Percentiles rank a stretch among this genome's conserved stretches.
Evolutionary conservation across 2,113 vertebrate species (phyloP).

Genomic region (Potamarius usumacintae): DNA sequence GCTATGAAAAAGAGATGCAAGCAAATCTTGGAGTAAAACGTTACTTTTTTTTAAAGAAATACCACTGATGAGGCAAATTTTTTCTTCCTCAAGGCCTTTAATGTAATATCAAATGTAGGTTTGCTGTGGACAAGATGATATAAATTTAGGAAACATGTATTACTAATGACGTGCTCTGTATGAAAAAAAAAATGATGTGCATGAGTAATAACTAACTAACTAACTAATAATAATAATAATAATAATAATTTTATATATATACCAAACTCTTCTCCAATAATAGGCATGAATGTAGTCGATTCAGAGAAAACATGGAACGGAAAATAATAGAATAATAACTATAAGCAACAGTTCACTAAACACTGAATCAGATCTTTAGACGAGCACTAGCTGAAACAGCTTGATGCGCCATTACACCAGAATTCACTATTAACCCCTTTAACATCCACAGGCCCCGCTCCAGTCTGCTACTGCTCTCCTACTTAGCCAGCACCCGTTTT

Average conservation of each 20-base stretch:
- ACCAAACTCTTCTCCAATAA: not conserved
- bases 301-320: not conserved
- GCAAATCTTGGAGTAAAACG: slow-evolving; percentile 71
- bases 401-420: not conserved
- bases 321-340: slow-evolving; percentile 15
- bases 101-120: slow-evolving; percentile 78
- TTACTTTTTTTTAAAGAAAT: slow-evolving; percentile 63
- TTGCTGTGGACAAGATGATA: slow-evolving; percentile 73
- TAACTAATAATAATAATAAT: slow-evolving; percentile 3
- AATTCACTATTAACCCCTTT: slow-evolving; percentile 47
- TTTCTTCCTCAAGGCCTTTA: slow-evolving; percentile 72
- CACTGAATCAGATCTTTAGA: slow-evolving; percentile 25
- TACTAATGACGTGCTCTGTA: slow-evolving; percentile 69
- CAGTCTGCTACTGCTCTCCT: slow-evolving; percentile 35
- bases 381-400: slow-evolving; percentile 23
- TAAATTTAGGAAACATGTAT: slow-evolving; percentile 74
- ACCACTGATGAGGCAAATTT: slow-evolving; percentile 72
- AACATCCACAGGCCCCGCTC: slow-evolving; percentile 20
- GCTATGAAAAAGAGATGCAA: slow-evolving; percentile 63
- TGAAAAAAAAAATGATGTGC: slow-evolving; percentile 67
- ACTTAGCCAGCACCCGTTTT: slow-evolving; percentile 45
- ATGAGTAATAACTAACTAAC: slow-evolving; percentile 58
- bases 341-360: slow-evolving; percentile 23
- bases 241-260: not conserved
- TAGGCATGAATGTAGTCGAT: not conserved